Conservation (phyloP, 92 coral and sea anemone genomes). For the Siderastrea radians region DNA sequence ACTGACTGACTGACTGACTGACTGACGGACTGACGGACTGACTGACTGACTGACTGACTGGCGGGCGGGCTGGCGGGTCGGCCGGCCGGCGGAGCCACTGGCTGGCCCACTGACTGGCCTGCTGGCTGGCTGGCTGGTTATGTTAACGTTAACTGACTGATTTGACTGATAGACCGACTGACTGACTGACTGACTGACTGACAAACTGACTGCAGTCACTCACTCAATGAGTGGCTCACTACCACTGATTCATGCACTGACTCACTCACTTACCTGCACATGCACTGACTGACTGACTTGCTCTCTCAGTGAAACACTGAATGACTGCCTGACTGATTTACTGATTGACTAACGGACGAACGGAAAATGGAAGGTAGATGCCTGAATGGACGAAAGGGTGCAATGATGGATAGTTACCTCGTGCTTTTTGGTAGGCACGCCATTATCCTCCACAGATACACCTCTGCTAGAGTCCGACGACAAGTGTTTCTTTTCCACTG, state of each 20-base stretch:
- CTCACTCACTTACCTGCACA: background rate
- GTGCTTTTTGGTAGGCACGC: conserved; percentile 7
- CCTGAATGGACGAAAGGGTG: background rate
- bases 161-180: background rate
- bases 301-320: background rate
- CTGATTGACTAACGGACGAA: background rate
- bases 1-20: background rate
- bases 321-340: background rate
- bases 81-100: no score
- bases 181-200: background rate
- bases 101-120: no score
- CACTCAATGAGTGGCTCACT: no score
- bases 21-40: background rate
- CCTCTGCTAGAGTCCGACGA: conserved; percentile 22
- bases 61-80: no score
- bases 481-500: conserved; percentile 27
- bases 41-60: background rate
- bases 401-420: conserved; percentile 18
- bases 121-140: no score
- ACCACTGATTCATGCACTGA: background rate
- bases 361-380: background rate
- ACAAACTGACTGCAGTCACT: background rate
- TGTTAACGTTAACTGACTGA: background rate
- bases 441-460: conserved; percentile 10
- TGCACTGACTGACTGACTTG: background rate